Conservation (phyloP, 2,797 vertebrate species). For the Typhlichthys eigenmanni region DNA sequence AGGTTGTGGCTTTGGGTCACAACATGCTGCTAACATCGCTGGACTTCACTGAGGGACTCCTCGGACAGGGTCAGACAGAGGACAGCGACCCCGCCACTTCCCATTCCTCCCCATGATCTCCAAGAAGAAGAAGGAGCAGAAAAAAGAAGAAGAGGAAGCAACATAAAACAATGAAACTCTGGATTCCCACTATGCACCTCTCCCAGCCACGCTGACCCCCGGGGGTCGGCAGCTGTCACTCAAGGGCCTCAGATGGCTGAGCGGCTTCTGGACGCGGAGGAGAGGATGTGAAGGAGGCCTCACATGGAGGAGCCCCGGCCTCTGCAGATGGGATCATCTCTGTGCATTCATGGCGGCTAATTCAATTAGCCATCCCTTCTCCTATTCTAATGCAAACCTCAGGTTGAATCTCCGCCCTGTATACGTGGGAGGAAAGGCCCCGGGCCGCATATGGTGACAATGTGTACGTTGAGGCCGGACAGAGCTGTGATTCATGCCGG, state of each 20-base stretch:
- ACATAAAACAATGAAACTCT: constrained; percentile 18
- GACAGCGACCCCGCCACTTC: constrained; percentile 67
- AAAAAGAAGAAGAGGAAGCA: too few relatives aligned
- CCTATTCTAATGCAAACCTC: constrained; percentile 83
- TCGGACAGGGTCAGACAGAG: constrained; percentile 68
- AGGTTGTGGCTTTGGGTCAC: constrained; percentile 38
- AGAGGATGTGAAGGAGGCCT: constrained; percentile 75
- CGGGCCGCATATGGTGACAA: constrained; percentile 51
- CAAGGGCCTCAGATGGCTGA: constrained; percentile 70
- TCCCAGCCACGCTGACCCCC: constrained; percentile 63
- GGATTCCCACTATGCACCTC: constrained; percentile 78
- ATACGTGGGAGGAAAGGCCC: constrained; percentile 69
- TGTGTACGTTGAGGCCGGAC: constrained; percentile 34
- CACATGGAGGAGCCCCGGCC: constrained; percentile 65
- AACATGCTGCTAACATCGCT: constrained; percentile 36
- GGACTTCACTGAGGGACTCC: constrained; percentile 46
- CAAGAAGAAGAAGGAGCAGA: too few relatives aligned
- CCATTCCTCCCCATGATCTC: constrained; percentile 47
- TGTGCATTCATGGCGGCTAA: constrained; percentile 82
- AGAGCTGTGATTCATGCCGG: constrained; percentile 55
- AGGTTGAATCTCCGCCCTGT: constrained; percentile 74
- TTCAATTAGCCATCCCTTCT: constrained; percentile 81
- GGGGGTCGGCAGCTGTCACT: constrained; percentile 80
- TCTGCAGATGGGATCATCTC: constrained; percentile 80
- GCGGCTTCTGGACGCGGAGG: constrained; percentile 68